Base-by-base conservation (phyloP, 2,797 vertebrate genomes). In the Pygocentrus nattereri region DNA sequence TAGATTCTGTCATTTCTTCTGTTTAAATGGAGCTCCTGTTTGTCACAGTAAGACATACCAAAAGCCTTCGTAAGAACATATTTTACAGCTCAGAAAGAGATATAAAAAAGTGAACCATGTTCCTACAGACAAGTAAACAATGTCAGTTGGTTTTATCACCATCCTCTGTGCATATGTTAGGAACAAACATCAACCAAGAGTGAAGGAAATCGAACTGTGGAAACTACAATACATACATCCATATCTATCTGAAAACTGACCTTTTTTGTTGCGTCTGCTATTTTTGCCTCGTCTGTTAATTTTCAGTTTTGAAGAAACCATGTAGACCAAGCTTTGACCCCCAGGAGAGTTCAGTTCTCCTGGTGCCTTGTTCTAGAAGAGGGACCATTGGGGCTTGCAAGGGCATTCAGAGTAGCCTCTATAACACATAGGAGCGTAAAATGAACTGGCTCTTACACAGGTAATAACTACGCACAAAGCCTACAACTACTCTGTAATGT, bases 141-240 rank as follows among this genome's bases (percentile, higher is more conserved):
- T 54, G 62, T 71, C 41, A 80, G 21, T 50, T 19, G 41, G 31
- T 78, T 70, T 62, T 70, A 47, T 77, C 74, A 16, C 80, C 13
- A 77, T 59, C 19, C 65, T 79, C 68, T 74, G 82, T 64, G 81
- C 76, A 80, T 56, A 31, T 50, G 70, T 69, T 59, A 59, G 59
- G 18, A 76, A 71, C 3, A 3, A 62, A 65, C n/a, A 34, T 67
- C 56, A 68, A 67, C 31, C 23, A 30, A 56, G 1, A 44, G 18
- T 71, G 25, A 44, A 12, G 41, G 31, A 75, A 54, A 41, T 49
- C 34, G 75, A 73, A 41, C n/a, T 4, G 13, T 23, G 52, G 38
- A 84, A 73, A 61, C 10, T 47, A 74, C 58, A 62, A 59, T 25
- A 74, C 56, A 85, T 50, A 27, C 30, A 34, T 44, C 83, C 19